Evolutionary conservation across 2,888 invertebrate species (phyloP), one percentile per base, ranked within the genome.

Genomic region (Lochmaea capreae): DNA sequence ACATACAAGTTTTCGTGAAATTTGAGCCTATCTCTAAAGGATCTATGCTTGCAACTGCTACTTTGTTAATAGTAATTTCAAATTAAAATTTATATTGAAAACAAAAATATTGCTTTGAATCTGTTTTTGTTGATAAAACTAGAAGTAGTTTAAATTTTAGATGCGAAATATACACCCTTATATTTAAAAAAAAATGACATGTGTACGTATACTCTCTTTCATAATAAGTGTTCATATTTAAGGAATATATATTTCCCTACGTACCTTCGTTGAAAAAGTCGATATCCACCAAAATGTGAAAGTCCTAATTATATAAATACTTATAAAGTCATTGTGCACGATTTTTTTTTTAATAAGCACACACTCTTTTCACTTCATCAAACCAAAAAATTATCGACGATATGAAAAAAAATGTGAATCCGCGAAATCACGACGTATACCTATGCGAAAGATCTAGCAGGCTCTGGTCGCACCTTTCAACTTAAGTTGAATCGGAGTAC

Each of bases 381-480:
- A 39, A 39, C 33, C 16, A 6, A 33, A 66, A 54, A 67, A 58
- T 22, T 42, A 59, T 22, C 43, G n/a, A 33, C 33, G 5, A 33
- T 33, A 33, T 33, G 49, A 22, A 59, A 67, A 67, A 46, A 22
- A 65, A 46, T 63, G 22, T 14, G 18, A 18, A 46, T 22, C 43
- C 67, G 59, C 43, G 46, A 67, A 33, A 61, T 57, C 67, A 57
- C 67, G 67, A 67, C 16, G 22, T 14, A 42, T 42, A 43, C 67
- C 22, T 33, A 8, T 5, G 33, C 6, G 59, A 43, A 58, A 68
- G 9, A 33, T 49, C 49, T 26, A 9, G 16, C 42, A 22, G 39
- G 57, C 22, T 46, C n/a, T 16, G 67, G 43, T 59, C 67, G 67
- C 67, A 22, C 67, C 67, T 67, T 67, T 67, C 39, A 59, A 67